These are phyloP conservation scores for Sinella curviseta DNA, from an alignment of 1,140 invertebrate genomes.

Conservation along the genomic window DNA sequence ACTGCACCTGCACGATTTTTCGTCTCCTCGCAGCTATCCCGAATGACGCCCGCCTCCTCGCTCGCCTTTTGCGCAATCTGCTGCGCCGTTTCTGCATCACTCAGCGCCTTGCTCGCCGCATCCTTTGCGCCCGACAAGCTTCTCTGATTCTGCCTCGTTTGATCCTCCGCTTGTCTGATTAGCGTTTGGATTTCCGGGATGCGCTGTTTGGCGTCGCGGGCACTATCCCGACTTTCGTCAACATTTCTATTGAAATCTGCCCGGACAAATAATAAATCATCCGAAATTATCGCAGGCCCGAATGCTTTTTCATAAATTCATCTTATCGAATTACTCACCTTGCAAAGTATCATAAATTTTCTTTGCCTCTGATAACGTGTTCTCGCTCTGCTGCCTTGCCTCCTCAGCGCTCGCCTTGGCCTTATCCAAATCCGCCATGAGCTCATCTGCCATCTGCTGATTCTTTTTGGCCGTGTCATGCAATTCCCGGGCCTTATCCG, in stretches of 20 bases:
- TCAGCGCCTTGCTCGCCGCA: conserved; percentile 73
- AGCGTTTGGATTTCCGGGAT: conserved; percentile 64
- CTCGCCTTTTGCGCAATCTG: conserved; percentile 71
- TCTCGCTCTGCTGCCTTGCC: conserved; percentile 78
- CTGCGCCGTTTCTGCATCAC: conserved; percentile 76
- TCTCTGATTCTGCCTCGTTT: conserved; percentile 60
- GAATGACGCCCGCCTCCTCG: conserved; percentile 73
- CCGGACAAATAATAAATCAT: too few relatives aligned
- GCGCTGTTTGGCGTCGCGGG: conserved; percentile 67
- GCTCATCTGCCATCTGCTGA: conserved; percentile 65
- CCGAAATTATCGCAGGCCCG: too few relatives aligned
- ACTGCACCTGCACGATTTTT: conserved; percentile 72
- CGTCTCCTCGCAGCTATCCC: conserved; percentile 71
- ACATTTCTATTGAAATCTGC: conserved; percentile 87
- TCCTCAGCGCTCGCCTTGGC: conserved; percentile 73
- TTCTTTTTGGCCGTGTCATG: conserved; percentile 61
- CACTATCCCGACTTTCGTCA: conserved; percentile 71
- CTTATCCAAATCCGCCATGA: conserved; percentile 68
- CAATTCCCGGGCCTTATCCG: conserved; percentile 58
- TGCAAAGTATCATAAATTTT: conserved; percentile 79
- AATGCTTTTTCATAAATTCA: background rate
- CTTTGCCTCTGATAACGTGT: conserved; percentile 81
- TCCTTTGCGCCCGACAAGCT: conserved; percentile 66
- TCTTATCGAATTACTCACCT: conserved; percentile 60
- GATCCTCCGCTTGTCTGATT: conserved; percentile 66